These are phyloP conservation scores for Pyrgilauda ruficollis DNA, from an alignment of 2,113 vertebrate species.

Conservation along the genomic window DNA sequence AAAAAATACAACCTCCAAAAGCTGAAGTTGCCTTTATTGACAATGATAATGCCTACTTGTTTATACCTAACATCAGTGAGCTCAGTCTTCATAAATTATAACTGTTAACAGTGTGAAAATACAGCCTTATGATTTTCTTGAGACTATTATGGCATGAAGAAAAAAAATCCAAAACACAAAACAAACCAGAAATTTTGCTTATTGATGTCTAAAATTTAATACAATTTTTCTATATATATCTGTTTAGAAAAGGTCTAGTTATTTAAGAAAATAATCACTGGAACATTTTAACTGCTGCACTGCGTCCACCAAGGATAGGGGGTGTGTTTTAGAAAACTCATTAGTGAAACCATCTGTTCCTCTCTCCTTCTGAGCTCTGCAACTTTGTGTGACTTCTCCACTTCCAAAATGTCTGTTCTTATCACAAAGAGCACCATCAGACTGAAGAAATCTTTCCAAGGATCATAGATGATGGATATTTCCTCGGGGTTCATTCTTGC, in stretches of 20 bases:
- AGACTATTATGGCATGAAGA: neutral
- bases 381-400: conserved; percentile 17
- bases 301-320: neutral
- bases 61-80: neutral
- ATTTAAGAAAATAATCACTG: neutral
- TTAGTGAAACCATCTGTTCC: conserved; percentile 55
- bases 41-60: neutral
- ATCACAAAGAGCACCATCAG: neutral
- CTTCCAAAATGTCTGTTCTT: conserved; percentile 11
- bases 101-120: neutral
- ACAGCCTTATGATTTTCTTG: neutral
- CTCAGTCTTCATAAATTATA: neutral
- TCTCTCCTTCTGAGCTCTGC: neutral
- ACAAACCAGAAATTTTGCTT: neutral
- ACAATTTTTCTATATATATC: neutral
- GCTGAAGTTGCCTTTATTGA: neutral
- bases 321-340: conserved; percentile 38
- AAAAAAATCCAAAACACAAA: neutral
- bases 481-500: neutral
- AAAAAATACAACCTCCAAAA: neutral
- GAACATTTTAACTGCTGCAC: neutral
- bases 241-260: neutral
- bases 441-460: neutral
- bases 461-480: neutral
- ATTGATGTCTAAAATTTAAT: neutral